Percentiles rank a stretch among this genome's conserved stretches.
These are phyloP conservation scores for Apocheima hispidaria DNA, from an alignment of 2,888 invertebrate genomes.

Conservation along the genomic window DNA sequence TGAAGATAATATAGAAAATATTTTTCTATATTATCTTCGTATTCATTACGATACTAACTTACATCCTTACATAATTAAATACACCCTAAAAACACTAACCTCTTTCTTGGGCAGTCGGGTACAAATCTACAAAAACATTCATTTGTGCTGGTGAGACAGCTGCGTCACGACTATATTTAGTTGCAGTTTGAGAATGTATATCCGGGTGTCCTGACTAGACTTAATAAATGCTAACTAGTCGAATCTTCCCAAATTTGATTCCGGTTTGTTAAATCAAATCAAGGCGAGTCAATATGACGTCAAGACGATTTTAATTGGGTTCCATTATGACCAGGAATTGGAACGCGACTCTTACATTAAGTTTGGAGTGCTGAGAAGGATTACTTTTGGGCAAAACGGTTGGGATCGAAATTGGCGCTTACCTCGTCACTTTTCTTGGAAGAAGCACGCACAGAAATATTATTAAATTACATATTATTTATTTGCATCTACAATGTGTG, in stretches of 20 bases:
- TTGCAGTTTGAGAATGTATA: too few relatives aligned
- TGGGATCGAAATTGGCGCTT: background rate
- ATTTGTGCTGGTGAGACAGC: too few relatives aligned
- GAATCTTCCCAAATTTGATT: slow-evolving; percentile 26
- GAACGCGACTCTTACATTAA: slow-evolving; percentile 14
- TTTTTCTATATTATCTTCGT: too few relatives aligned
- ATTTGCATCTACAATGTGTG: too few relatives aligned
- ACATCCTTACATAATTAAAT: too few relatives aligned
- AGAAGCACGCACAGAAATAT: background rate
- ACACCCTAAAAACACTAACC: too few relatives aligned
- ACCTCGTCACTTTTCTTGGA: background rate
- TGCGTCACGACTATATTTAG: too few relatives aligned
- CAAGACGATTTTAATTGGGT: slow-evolving; percentile 31
- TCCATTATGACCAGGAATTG: slow-evolving; percentile 28
- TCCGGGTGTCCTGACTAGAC: background rate
- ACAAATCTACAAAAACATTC: too few relatives aligned
- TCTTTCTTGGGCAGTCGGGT: too few relatives aligned
- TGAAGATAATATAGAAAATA: too few relatives aligned
- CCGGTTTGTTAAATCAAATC: slow-evolving; percentile 27
- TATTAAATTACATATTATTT: too few relatives aligned
- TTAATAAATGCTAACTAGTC: slow-evolving; percentile 11
- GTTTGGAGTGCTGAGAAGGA: slow-evolving; percentile 17
- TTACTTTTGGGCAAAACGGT: background rate
- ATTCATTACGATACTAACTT: too few relatives aligned
- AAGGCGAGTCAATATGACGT: slow-evolving; percentile 21